Evolutionary conservation across 2,888 invertebrate species (phyloP), one percentile per base, ranked within the genome.

Genomic region (Trachelus troglodyta): DNA sequence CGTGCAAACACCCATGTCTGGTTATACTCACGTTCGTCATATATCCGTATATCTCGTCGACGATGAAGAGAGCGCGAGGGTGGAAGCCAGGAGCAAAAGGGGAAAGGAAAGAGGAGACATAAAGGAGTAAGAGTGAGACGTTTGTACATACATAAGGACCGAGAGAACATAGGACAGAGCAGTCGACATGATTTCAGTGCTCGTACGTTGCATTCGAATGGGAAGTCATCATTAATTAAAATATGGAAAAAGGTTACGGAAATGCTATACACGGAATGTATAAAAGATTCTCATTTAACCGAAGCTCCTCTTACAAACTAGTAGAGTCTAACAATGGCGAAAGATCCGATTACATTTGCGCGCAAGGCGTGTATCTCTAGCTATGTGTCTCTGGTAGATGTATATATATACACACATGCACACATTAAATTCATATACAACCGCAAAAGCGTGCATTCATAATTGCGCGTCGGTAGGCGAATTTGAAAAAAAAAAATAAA

Each of bases 271-370:
- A 85, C 83, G 83, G 85, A 82, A 87, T 84, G 83, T 86, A 87
- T 87, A 87, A 87, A 87, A 87, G 87, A 86, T 85, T 85, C 87
- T 87, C 87, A 85, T 87, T 87, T 87, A 84, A 86, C 84, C 83
- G 85, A 71, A 71, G 31, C 71, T 34, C 71, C 71, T 34, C 71
- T 56, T 56, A 56, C 56, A 56, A 56, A 56, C 56, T 15, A 56
- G 56, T 56, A 9, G 56, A 56, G 23, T 56, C 23, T 56, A 23
- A 56, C 23, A 56, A 56, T 56, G 23, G 56, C 9, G 6, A 23
- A 23, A 56, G 56, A 56, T 56, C 56, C 23, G 56, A 56, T 56
- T 56, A 56, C 56, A 56, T 56, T 56, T 56, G 56, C 56, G 56
- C 56, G 9, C 23, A 56, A 56, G 56, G 9, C 56, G 56, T 23